A percentile compares a stretch with the other conserved stretches of the same genome.
phyloP scores from a whole-genome alignment of 2,888 invertebrate genomes.

The Plagodis pulveraria region DNA sequence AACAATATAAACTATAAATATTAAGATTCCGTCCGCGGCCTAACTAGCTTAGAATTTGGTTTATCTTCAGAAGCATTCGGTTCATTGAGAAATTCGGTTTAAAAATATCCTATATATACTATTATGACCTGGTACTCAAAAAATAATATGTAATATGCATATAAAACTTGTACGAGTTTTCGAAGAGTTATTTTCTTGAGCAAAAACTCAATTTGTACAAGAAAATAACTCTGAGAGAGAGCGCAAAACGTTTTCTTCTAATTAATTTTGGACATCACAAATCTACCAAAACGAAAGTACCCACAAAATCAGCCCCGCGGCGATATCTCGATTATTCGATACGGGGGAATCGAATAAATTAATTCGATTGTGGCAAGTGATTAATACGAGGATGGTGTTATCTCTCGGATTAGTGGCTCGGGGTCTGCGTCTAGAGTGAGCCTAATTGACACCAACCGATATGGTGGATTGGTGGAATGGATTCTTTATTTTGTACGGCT shows the following conservation, averaged over 20 bases:
- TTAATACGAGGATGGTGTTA: conserved; percentile 71
- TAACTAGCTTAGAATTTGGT: not conserved
- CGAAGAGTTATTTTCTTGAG: no score
- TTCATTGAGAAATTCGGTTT: no score
- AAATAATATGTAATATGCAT: no score
- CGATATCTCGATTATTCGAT: conserved; percentile 62
- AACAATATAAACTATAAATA: no score
- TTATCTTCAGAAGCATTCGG: not conserved
- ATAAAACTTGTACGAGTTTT: no score
- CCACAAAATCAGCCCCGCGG: conserved; percentile 35
- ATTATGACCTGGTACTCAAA: no score
- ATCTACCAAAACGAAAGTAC: conserved; percentile 10
- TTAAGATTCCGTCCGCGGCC: not conserved
- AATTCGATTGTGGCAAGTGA: conserved; percentile 74
- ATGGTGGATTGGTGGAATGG: conserved; percentile 78
- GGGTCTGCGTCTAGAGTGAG: conserved; percentile 56
- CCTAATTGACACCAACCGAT: conserved; percentile 79
- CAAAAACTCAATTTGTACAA: no score
- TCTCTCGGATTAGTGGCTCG: conserved; percentile 74
- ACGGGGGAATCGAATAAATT: conserved; percentile 71
- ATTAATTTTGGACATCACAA: conserved; percentile 7
- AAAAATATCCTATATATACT: no score
- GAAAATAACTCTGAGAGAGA: no score
- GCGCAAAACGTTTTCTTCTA: no score
- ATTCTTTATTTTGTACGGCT: conserved; percentile 54